Evolutionary conservation across 2,797 vertebrate genomes (phyloP).

Genomic region (Acanthis flammea): DNA sequence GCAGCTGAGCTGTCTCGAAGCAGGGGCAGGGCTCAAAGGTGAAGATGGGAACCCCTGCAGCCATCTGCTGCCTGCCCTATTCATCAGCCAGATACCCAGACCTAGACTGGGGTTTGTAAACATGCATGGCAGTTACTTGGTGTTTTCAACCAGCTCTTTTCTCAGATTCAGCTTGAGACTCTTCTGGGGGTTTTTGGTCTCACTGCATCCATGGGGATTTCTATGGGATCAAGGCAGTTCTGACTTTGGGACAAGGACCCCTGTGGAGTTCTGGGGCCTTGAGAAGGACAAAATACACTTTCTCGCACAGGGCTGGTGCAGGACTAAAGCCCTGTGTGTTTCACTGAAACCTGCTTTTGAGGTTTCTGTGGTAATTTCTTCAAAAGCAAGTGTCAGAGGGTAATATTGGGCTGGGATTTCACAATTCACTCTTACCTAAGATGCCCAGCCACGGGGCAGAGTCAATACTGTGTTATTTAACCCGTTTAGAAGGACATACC

Average conservation of each 20-base stretch:
- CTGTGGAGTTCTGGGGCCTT: not conserved
- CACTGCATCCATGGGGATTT: not conserved
- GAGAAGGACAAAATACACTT: not conserved
- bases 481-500: slow-evolving; percentile 20
- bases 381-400: slow-evolving; percentile 58
- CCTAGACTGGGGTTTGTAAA: slow-evolving; percentile 2
- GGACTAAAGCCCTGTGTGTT: not conserved
- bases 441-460: slow-evolving; percentile 36
- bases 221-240: not conserved
- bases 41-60: slow-evolving; percentile 38
- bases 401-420: slow-evolving; percentile 55
- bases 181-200: not conserved
- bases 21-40: not conserved
- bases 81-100: slow-evolving; percentile 18
- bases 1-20: not conserved
- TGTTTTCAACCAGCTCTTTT: not conserved
- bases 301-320: rapidly evolving
- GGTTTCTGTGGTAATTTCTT: slow-evolving; percentile 70
- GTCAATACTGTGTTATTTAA: slow-evolving; percentile 35
- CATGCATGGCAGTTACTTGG: rapidly evolving
- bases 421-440: slow-evolving; percentile 67
- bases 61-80: not conserved
- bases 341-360: slow-evolving; percentile 63
- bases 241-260: not conserved
- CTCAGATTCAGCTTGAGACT: not conserved